These are phyloP conservation scores for Drosophila bipectinata DNA, from an alignment of 1,140 invertebrate species.

Conservation along the genomic window DNA sequence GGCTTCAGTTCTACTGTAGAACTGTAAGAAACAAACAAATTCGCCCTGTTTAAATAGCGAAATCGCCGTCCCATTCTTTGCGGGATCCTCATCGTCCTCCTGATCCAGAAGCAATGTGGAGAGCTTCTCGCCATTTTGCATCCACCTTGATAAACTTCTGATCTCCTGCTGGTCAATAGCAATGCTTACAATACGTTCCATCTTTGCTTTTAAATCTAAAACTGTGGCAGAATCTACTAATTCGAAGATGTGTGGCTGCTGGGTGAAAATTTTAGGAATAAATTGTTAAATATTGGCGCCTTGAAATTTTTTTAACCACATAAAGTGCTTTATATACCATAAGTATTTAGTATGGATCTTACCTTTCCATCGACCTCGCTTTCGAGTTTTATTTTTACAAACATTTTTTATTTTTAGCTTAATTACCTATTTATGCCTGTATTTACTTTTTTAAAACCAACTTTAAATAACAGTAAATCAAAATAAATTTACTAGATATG, in stretches of 20 bases:
- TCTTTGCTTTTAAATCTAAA: conserved; percentile 4
- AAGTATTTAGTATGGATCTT: background rate
- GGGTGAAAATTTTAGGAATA: background rate
- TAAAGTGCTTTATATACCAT: too few relatives aligned
- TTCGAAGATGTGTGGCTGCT: conserved; percentile 10
- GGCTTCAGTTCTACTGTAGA: conserved; percentile 8
- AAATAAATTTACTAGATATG: too few relatives aligned
- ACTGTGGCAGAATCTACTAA: conserved; percentile 1
- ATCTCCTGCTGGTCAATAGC: conserved; percentile 3
- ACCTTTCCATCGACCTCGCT: background rate
- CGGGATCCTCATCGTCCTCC: background rate
- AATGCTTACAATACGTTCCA: conserved; percentile 4
- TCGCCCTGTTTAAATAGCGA: conserved; percentile 6
- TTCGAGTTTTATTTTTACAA: background rate
- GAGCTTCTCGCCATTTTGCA: conserved; percentile 6
- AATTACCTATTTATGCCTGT: background rate
- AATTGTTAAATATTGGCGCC: too few relatives aligned
- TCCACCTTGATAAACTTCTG: background rate
- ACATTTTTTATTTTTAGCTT: background rate
- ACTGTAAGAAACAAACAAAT: conserved; percentile 16
- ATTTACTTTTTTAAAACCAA: background rate
- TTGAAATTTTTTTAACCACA: background rate
- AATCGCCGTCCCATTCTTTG: conserved; percentile 9
- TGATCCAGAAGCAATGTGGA: background rate
- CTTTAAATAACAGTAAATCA: background rate